Evolutionary conservation across 2,888 invertebrate genomes (phyloP), one percentile per base, ranked within the genome.

Genomic region (Tiphia femorata): DNA sequence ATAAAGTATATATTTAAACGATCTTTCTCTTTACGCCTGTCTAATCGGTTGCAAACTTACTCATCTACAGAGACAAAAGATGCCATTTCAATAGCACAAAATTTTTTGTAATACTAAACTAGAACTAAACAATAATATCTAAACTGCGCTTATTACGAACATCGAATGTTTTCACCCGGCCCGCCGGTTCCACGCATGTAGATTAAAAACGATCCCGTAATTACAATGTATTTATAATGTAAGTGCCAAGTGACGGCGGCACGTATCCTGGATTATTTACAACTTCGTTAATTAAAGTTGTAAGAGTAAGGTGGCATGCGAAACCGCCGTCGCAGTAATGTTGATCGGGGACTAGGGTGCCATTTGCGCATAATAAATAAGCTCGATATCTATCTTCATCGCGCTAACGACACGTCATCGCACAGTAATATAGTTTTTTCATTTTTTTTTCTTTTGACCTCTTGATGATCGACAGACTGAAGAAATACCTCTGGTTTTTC

Each of bases 101-200:
- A 51, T 40, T 57, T 47, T n/a, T 47, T 48, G 41, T 48, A 52
- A 50, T 49, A 59, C 29, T 38, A 52, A 21, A 58, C 55, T 58
- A 56, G 42, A 12, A 21, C 35, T 37, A 53, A 52, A 56, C 25
- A 44, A 65, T 68, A 63, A 58, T 43, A 44, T 20, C 50, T 64
- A 55, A n/a, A 49, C 29, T 53, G 57, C 55, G 48, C 14, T 58
- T 55, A 17, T 52, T 58, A 63, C 47, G 19, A 50, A 69, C 50
- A 50, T 65, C 58, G 44, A 65, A 65, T 58, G 63, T 61, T 60
- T 64, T 61, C 49, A 65, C 17, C 67, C 66, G 70, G 70, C 68
- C 68, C 58, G 68, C 70, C 70, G 68, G 70, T 69, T 69, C 49
- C 64, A 70, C 64, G 64, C 64, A 61, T 63, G 56, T 61, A 69